Evolutionary conservation across 2,888 invertebrate species (phyloP), one percentile per base, ranked within the genome.

Genomic region (Amorpha juglandis): DNA sequence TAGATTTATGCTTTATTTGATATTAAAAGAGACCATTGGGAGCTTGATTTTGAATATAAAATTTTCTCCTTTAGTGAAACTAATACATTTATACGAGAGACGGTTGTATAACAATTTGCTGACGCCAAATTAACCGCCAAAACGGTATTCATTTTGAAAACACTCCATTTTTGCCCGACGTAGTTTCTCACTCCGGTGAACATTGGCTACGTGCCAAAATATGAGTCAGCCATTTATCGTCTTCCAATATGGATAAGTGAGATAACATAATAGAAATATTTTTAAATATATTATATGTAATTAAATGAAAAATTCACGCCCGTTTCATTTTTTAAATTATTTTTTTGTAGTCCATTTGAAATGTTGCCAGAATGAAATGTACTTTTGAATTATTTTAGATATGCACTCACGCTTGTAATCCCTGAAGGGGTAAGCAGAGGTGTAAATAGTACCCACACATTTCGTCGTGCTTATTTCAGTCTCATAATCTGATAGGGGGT

Each of bases 131-230:
- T 65, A 48, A 58, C 64, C 19, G 35, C 55, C 33, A 64, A 55
- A 58, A 58, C 58, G 58, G 11, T 55, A 14, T 48, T 65, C 47
- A 48, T 65, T 58, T 48, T 65, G 19, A 58, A n/a, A 65, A 58
- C 19, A 58, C 19, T 55, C 47, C 45, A 65, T 53, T 63, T 66
- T 63, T 51, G 27, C 11, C 33, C 52, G 52, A 33, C 55, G 58
- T 63, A 38, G 21, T 62, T 52, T 66, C 35, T 16, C 51, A 35
- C 50, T 12, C 51, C 33, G 51, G n/a, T 47, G 53, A 52, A 42
- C 45, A 53, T 45, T 63, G 66, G 66, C 45, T 45, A 14, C 53
- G 52, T 47, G 63, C 66, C 63, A 66, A 35, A 48, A 66, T 47
- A 48, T 45, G 62, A 63, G 66, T 63, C 52, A 63, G 33, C 63